These are phyloP conservation scores for Lydus trimaculatus DNA, from an alignment of 2,888 invertebrate species.

Conservation along the genomic window DNA sequence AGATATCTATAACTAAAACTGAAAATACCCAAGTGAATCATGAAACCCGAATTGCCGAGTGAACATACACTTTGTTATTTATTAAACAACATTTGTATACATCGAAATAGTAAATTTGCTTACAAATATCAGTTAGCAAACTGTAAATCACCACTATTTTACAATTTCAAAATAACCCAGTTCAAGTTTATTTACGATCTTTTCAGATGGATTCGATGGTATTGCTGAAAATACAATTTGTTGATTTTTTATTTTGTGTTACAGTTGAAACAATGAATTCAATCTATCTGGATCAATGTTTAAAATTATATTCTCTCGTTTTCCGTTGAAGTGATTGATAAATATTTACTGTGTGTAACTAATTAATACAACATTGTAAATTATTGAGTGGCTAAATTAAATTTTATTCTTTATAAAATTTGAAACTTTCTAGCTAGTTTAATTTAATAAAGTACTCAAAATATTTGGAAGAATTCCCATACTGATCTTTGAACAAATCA, in stretches of 20 bases:
- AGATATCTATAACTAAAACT: background rate
- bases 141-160: background rate
- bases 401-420: too few relatives aligned
- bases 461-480: too few relatives aligned
- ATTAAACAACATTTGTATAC: background rate
- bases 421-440: too few relatives aligned
- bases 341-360: background rate
- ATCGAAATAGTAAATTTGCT: constrained; percentile 1
- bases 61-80: constrained; percentile 1
- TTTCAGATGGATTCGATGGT: background rate
- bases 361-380: background rate
- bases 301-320: background rate
- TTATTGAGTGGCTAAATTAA: background rate
- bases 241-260: background rate
- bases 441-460: too few relatives aligned
- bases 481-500: too few relatives aligned
- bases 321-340: background rate
- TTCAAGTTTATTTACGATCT: background rate
- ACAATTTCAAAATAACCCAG: background rate
- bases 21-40: background rate
- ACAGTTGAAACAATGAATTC: background rate
- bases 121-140: constrained; percentile 1
- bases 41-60: background rate
- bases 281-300: background rate
- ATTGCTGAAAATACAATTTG: background rate